Conservation (phyloP, 2,888 invertebrate genomes). For the Vannuccia rotundouncinata region DNA sequence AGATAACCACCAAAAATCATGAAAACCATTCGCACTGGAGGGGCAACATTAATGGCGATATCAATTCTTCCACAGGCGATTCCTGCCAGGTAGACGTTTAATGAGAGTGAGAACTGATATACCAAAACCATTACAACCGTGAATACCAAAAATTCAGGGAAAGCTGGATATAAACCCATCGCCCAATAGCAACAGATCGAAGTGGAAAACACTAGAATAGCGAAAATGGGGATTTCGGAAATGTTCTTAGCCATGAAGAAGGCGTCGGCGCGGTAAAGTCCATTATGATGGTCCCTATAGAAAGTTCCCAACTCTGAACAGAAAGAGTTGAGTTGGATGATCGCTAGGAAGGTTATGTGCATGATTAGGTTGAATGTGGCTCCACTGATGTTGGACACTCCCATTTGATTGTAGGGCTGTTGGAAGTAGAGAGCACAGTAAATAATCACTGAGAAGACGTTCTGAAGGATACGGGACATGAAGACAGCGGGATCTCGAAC, state of each 20-base stretch:
- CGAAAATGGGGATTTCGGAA: constrained; percentile 29
- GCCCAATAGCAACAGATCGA: constrained; percentile 16
- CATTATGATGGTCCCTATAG: constrained; percentile 33
- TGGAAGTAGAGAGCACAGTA: constrained; percentile 31
- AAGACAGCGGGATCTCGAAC: constrained; percentile 25
- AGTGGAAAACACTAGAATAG: neutral
- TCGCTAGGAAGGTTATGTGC: constrained; percentile 34
- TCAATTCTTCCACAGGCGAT: constrained; percentile 3
- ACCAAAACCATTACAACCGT: neutral
- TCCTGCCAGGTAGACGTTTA: constrained; percentile 13
- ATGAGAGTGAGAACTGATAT: constrained; percentile 28
- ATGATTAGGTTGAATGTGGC: constrained; percentile 37
- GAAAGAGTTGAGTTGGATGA: constrained; percentile 37
- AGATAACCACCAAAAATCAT: constrained; percentile 30
- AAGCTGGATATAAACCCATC: constrained; percentile 9
- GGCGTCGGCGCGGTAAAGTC: constrained; percentile 33
- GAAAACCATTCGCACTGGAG: constrained; percentile 25
- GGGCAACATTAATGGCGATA: constrained; percentile 25
- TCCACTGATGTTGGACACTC: constrained; percentile 35
- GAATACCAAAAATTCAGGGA: constrained; percentile 1
- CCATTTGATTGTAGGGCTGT: constrained; percentile 36
- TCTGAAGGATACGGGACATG: constrained; percentile 1
- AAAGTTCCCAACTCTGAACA: constrained; percentile 18
- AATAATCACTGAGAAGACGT: neutral
- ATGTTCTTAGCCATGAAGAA: constrained; percentile 38